Evolutionary conservation across 1,140 invertebrate species (phyloP).

Genomic region (Danaus melanippus): DNA sequence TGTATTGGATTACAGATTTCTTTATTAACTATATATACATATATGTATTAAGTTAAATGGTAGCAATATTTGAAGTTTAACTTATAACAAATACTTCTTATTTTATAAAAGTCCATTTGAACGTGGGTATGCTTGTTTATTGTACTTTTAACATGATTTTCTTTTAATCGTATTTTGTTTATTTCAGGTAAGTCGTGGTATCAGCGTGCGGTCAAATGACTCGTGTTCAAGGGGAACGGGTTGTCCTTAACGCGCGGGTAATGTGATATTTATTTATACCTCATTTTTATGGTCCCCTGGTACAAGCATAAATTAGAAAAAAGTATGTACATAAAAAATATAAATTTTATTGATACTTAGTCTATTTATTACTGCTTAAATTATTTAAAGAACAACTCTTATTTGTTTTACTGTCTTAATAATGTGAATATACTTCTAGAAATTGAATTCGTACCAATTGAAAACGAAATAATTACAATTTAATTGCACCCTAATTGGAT

Average conservation of each 20-base stretch:
- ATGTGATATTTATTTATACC: too few relatives aligned
- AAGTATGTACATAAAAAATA: too few relatives aligned
- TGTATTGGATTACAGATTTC: too few relatives aligned
- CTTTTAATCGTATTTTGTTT: slow-evolving; percentile 41
- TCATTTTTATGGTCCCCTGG: too few relatives aligned
- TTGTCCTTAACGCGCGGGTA: neutral
- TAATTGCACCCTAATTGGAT: slow-evolving; percentile 18
- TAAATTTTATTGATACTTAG: too few relatives aligned
- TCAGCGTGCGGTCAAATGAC: slow-evolving; percentile 1
- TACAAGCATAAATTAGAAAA: too few relatives aligned
- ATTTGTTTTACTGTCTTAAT: neutral
- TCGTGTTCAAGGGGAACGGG: slow-evolving; percentile 5
- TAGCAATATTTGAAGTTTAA: too few relatives aligned
- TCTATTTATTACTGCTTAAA: too few relatives aligned
- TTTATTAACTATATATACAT: too few relatives aligned
- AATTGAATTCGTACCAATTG: slow-evolving; percentile 5
- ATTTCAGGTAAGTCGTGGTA: slow-evolving; percentile 41
- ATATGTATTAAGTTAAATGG: too few relatives aligned
- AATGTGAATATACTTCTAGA: neutral
- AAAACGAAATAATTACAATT: slow-evolving; percentile 13
- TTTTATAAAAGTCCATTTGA: too few relatives aligned
- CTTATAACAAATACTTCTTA: too few relatives aligned
- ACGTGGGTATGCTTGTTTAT: neutral
- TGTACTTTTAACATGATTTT: slow-evolving; percentile 31
- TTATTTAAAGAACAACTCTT: neutral